Conservation (phyloP, 2,888 invertebrate genomes). For the Cataglyphis livida region DNA sequence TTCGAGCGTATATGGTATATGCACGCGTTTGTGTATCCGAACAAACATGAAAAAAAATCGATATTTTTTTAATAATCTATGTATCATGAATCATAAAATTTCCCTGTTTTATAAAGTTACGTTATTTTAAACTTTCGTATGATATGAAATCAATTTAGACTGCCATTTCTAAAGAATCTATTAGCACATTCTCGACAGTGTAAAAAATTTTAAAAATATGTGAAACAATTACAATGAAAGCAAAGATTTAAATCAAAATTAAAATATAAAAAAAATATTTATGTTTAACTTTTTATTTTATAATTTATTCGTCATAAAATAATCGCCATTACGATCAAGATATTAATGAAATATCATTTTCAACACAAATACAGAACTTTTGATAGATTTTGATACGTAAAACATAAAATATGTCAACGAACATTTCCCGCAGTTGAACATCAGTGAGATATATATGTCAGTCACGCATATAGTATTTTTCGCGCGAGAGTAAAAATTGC, state of each 20-base stretch:
- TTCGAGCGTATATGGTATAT: background rate
- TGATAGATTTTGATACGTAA: background rate
- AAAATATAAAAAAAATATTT: background rate
- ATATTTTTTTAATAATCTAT: constrained; percentile 38
- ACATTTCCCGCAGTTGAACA: background rate
- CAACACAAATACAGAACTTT: background rate
- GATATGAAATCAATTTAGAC: background rate
- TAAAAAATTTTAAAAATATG: background rate
- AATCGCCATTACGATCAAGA: background rate
- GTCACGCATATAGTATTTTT: background rate
- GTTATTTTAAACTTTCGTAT: constrained; percentile 5
- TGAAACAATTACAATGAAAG: background rate
- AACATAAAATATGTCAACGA: background rate
- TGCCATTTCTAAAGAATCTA: background rate
- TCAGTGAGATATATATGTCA: background rate
- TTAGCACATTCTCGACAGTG: background rate
- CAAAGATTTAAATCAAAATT: background rate
- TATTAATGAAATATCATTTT: background rate
- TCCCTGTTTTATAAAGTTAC: background rate
- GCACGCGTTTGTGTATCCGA: constrained; percentile 8
- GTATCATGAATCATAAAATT: background rate
- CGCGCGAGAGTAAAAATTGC: constrained; percentile 2
- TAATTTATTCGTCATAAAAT: background rate
- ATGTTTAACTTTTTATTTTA: background rate
- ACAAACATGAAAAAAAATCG: background rate